Base-by-base conservation (phyloP, 2,888 invertebrate genomes). In the Sacculina carcini region DNA sequence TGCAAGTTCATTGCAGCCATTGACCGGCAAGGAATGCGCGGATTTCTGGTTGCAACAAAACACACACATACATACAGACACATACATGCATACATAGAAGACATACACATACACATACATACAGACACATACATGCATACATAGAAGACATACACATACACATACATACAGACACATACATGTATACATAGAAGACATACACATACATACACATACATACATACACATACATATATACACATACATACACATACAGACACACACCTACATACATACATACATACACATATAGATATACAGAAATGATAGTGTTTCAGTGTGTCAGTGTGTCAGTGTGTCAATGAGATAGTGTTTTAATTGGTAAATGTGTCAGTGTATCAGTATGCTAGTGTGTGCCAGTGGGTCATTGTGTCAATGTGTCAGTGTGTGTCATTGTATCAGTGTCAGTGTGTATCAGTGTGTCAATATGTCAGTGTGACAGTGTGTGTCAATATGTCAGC, bases 21-120 rank as follows among this genome's bases (percentile, higher is more conserved):
- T 2, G 56, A 53, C 9, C 46, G 48, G 36, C 56, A 56, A 1
- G 56, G 53, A 21, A 55, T 53, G 24, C 56, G 52, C 1, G 55
- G 55, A 19, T 56, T 56, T 46, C 56, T 56, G 51, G 2, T 24
- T 14, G 39, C 38, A 39, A 26, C 36, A n/a, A 47, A 19, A 32
- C n/a, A 28, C 42, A n/a, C n/a, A 39, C 24, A 46, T 47, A 47
- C 36, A 46, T 46, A 46, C 14, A 34, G 36, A 23, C 31, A 46
- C 32, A 46, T 46, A 34, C 44, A 23, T 46, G 44, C 31, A 34
- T 46, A 34, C 44, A 34, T 34, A 46, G 47, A 46, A 47, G 19
- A 46, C 32, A 44, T 51, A 51, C 32, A 46, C 46, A 51, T 46
- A 46, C 46, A 46, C 46, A 51, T 44, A 46, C 31, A 51, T 46